These are phyloP conservation scores for Oryzias woworae DNA, from an alignment of 2,113 vertebrate genomes.

Conservation along the genomic window DNA sequence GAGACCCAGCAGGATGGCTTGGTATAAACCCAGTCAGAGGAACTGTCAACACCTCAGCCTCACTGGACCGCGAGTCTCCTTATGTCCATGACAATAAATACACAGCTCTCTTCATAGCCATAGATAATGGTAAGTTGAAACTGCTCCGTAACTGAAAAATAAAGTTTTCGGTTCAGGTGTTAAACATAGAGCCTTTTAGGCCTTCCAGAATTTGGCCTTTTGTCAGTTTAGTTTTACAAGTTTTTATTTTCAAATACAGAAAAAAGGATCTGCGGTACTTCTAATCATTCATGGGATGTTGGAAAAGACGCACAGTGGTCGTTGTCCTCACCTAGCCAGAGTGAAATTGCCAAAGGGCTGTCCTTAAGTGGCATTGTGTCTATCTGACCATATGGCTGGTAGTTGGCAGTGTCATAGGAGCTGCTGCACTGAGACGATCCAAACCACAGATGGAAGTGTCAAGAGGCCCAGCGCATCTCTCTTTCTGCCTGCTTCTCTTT, in stretches of 20 bases:
- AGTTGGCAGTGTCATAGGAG: slow-evolving; percentile 34
- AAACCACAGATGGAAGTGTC: slow-evolving; percentile 31
- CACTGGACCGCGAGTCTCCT: slow-evolving; percentile 90
- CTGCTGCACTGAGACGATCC: slow-evolving; percentile 41
- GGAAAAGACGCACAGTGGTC: background rate
- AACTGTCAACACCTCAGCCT: slow-evolving; percentile 85
- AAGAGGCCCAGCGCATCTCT: slow-evolving; percentile 4
- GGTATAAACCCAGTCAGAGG: slow-evolving; percentile 90
- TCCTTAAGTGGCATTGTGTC: slow-evolving; percentile 27
- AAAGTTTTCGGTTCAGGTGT: too few relatives aligned
- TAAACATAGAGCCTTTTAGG: too few relatives aligned
- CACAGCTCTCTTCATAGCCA: slow-evolving; percentile 89
- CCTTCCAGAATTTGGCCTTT: background rate
- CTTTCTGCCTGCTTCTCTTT: background rate
- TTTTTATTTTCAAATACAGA: background rate
- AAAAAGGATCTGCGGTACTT: background rate
- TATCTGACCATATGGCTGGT: slow-evolving; percentile 41
- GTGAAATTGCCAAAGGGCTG: slow-evolving; percentile 24
- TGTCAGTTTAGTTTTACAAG: background rate
- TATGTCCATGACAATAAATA: slow-evolving; percentile 88
- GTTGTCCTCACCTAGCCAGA: slow-evolving; percentile 21
- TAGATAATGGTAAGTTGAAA: slow-evolving; percentile 88
- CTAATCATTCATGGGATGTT: background rate
- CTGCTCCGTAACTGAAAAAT: background rate
- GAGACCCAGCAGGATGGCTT: slow-evolving; percentile 93